These are phyloP conservation scores for Poecilia picta DNA, from an alignment of 2,797 vertebrate species.

Conservation along the genomic window DNA sequence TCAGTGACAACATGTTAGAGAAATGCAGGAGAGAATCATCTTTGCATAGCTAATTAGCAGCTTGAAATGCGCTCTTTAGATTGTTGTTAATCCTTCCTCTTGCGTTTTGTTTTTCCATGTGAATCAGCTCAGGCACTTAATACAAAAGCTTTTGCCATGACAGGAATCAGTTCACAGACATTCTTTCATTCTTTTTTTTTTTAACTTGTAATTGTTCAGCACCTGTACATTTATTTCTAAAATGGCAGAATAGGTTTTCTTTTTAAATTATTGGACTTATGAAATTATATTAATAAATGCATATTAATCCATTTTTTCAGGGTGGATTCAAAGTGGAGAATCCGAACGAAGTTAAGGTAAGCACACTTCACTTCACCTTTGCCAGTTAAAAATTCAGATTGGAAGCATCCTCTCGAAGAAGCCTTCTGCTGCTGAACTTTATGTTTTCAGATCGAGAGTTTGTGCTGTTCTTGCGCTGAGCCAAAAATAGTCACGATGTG, in stretches of 20 bases:
- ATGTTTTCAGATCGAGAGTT: not conserved
- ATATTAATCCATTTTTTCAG: constrained; percentile 74
- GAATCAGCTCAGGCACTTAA: not conserved
- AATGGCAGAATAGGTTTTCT: constrained; percentile 1
- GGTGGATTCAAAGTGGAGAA: constrained; percentile 93
- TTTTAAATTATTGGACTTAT: not conserved
- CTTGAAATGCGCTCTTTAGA: not conserved
- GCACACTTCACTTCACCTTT: not conserved
- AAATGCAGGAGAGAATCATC: not conserved
- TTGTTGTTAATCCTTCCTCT: not conserved
- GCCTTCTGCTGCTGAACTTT: not conserved
- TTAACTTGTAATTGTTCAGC: not conserved
- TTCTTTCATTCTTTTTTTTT: not conserved
- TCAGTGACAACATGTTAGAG: not conserved
- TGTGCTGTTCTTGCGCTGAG: constrained; percentile 20
- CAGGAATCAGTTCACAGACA: not conserved
- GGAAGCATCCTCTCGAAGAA: constrained; percentile 16
- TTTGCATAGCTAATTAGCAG: constrained; percentile 4
- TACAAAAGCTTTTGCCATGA: constrained; percentile 2
- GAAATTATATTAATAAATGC: not conserved
- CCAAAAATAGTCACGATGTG: constrained; percentile 20
- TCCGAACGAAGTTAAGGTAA: constrained; percentile 88
- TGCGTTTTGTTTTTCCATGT: constrained; percentile 1
- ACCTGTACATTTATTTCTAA: not conserved
- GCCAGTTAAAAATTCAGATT: not conserved